A percentile compares a stretch with the other conserved stretches of the same genome.
Evolutionary conservation across 1,140 invertebrate species (phyloP).

Genomic region (Apis laboriosa): DNA sequence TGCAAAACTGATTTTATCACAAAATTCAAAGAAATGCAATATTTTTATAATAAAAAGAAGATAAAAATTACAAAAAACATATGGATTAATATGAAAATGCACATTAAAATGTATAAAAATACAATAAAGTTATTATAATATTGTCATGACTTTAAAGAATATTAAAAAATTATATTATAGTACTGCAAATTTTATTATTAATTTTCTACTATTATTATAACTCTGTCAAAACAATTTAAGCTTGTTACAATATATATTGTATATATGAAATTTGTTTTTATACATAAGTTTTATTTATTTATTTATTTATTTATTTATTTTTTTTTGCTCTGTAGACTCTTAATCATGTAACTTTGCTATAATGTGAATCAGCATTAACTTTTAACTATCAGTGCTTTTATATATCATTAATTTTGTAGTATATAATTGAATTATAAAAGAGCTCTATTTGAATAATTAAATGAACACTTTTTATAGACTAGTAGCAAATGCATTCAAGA

Average conservation of each 20-base stretch:
- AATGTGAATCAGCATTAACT: constrained; percentile 58
- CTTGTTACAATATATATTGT: constrained; percentile 36
- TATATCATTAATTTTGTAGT: constrained; percentile 52
- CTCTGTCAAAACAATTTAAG: constrained; percentile 45
- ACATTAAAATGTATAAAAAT: constrained; percentile 37
- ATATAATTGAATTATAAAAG: constrained; percentile 58
- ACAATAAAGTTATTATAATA: constrained; percentile 45
- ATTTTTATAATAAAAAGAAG: constrained; percentile 1
- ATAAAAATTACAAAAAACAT: not conserved
- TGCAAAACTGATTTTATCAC: not conserved
- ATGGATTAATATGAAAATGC: not conserved
- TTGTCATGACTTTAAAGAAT: constrained; percentile 44
- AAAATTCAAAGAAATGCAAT: constrained; percentile 10
- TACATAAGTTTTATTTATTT: constrained; percentile 37
- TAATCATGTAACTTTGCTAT: constrained; percentile 60
- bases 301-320: too few relatives aligned
- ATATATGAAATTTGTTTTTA: constrained; percentile 44
- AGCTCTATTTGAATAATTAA: constrained; percentile 55
- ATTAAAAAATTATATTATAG: constrained; percentile 18
- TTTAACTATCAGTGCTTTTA: constrained; percentile 61
- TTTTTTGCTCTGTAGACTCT: constrained; percentile 59
- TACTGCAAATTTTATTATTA: constrained; percentile 18
- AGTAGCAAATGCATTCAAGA: constrained; percentile 57
- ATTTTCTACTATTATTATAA: constrained; percentile 27
- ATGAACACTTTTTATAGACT: constrained; percentile 67